Base-by-base conservation (phyloP, 2,797 vertebrate species). In the Kryptolebias ocellatus region DNA sequence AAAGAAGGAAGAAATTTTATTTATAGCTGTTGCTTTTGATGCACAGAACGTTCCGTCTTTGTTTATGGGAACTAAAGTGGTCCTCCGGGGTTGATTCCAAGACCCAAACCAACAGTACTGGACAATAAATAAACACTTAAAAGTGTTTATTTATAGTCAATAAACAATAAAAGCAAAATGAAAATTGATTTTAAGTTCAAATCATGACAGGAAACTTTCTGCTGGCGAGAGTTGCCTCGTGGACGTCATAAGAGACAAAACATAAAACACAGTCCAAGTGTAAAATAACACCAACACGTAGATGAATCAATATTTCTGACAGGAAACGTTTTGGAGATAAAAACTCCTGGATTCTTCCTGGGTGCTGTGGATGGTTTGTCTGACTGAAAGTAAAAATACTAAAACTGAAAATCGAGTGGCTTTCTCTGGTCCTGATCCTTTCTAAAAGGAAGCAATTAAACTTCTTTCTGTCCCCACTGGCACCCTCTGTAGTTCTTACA, bases 231-330 rank as follows among this genome's bases (percentile, higher is more conserved):
- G 24, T 29, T 11, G 11, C 29, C 46, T 46, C 24, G 46, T n/a
- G 3, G 16, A 45, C 20, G 20, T 18, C 0, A 42, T 18, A 4
- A 11, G 7, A 28, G 14, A n/a, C 3, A 17, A 61, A 52, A 50
- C 2, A 62, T 27, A 51, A 45, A 45, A 27, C 39, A 44, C 46
- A 50, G 34, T 12, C 9, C 2, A 6, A 27, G 50, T 46, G 31
- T 10, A 28, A 58, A 58, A 52, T 4, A 62, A 55, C 53, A 59
- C 44, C 14, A 62, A 56, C 52, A 49, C 47, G 12, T 57, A 2
- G n/a, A 70, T 62, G 6, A 58, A 76, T 74, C 59, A 15, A 61
- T 74, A 56, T 1, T 42, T 72, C 68, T 70, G 42, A 18, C 14
- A 53, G 57, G 60, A 59, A 55, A 15, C 56, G 9, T 34, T 28